Evolutionary conservation across 2,888 invertebrate species (phyloP).

Genomic region (Pandemis cinnamomeana): DNA sequence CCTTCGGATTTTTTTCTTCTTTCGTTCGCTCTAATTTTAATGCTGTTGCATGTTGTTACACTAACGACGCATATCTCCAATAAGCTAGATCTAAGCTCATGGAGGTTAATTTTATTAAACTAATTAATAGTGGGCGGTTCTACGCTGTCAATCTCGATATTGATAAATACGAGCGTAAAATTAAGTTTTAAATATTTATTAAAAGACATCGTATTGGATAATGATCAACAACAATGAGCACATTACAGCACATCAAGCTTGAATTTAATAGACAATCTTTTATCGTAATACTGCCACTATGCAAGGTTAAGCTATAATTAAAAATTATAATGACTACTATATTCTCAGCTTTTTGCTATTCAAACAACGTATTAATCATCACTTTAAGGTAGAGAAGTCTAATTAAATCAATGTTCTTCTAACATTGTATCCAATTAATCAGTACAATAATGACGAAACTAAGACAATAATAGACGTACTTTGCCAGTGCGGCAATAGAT

Average conservation of each 20-base stretch:
- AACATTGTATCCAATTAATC: constrained; percentile 37
- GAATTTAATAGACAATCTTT: not conserved
- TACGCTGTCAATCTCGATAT: constrained; percentile 13
- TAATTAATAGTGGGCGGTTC: constrained; percentile 24
- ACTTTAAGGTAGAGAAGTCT: constrained; percentile 6
- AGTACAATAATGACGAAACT: constrained; percentile 54
- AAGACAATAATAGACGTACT: constrained; percentile 60
- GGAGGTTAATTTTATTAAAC: constrained; percentile 5
- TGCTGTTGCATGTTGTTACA: not conserved
- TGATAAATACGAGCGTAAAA: constrained; percentile 12
- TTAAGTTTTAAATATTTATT: constrained; percentile 16
- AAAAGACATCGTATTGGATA: constrained; percentile 6
- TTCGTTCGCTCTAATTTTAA: not conserved
- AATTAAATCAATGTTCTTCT: constrained; percentile 36
- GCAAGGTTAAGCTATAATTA: not conserved
- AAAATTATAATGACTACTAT: not conserved
- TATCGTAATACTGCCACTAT: not conserved
- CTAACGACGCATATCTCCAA: not conserved
- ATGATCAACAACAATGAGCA: not conserved
- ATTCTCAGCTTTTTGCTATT: not conserved
- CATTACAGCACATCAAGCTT: constrained; percentile 9
- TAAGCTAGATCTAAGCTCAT: not conserved
- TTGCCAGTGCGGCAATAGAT: constrained; percentile 57
- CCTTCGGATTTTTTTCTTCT: not conserved
- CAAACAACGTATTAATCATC: constrained; percentile 7